phyloP scores from a whole-genome alignment of 2,797 vertebrate genomes.

The Smutsia temminckii region DNA sequence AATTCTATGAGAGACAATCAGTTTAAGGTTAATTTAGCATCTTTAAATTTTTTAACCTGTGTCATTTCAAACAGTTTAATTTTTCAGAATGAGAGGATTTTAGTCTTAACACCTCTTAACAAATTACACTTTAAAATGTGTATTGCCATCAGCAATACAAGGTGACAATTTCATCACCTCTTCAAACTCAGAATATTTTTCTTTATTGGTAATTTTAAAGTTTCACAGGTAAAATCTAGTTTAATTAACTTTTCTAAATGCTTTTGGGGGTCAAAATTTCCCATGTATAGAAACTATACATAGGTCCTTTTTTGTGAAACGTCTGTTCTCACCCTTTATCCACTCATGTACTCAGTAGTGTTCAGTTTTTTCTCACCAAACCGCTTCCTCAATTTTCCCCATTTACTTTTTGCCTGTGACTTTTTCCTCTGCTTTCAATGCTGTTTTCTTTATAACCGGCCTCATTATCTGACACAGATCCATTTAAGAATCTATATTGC shows the following conservation, averaged over 20 bases:
- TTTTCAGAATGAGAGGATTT: not conserved
- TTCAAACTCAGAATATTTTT: not conserved
- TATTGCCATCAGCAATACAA: not conserved
- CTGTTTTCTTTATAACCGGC: not conserved
- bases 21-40: not conserved
- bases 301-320: not conserved
- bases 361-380: not conserved
- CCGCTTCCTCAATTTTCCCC: not conserved
- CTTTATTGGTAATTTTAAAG: not conserved
- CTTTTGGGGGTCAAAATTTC: not conserved
- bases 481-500: not conserved
- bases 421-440: not conserved
- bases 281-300: not conserved
- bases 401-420: not conserved
- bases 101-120: not conserved
- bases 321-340: not conserved
- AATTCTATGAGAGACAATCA: not conserved
- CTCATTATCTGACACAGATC: not conserved
- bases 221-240: not conserved
- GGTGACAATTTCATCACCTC: not conserved
- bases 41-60: not conserved
- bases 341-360: not conserved
- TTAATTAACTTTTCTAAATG: not conserved
- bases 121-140: not conserved
- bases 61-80: not conserved